Evolutionary conservation across 92 coral and sea anemone genomes (phyloP).

Genomic region (Isaurus tuberculatus): DNA sequence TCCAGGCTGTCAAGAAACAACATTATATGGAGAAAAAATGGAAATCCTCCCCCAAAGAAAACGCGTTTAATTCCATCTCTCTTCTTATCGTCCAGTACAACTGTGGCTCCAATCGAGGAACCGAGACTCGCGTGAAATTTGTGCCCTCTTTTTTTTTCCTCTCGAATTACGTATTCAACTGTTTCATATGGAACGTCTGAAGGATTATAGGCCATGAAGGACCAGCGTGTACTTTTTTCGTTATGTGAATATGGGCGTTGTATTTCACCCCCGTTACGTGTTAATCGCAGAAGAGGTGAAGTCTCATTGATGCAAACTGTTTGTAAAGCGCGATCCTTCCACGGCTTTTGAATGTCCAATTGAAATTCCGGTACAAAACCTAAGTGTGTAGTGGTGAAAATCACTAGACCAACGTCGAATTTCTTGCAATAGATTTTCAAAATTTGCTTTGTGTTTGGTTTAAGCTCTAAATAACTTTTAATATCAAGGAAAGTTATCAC

Average conservation of each 20-base stretch:
- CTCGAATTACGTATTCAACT: conserved; percentile 75
- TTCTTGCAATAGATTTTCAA: conserved; percentile 85
- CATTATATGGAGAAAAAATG: conserved; percentile 89
- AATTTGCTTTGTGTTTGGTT: conserved; percentile 70
- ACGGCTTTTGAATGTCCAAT: conserved; percentile 69
- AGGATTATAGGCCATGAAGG: conserved; percentile 76
- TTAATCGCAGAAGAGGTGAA: conserved; percentile 78
- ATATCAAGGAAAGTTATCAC: conserved; percentile 87
- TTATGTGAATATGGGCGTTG: conserved; percentile 70
- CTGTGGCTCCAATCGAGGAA: conserved; percentile 68
- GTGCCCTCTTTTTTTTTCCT: conserved; percentile 42
- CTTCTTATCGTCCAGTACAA: conserved; percentile 79
- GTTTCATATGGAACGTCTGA: conserved; percentile 75
- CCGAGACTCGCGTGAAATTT: conserved; percentile 22
- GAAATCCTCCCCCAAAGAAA: conserved; percentile 91
- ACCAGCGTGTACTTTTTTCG: conserved; percentile 81
- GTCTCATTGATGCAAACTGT: conserved; percentile 72
- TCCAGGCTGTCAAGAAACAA: conserved; percentile 89
- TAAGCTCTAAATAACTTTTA: conserved; percentile 81
- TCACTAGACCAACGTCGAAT: conserved; percentile 77
- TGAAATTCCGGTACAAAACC: conserved; percentile 83
- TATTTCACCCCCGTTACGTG: conserved; percentile 77
- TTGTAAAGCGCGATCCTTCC: conserved; percentile 70
- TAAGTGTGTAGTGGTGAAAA: conserved; percentile 82
- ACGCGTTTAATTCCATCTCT: conserved; percentile 87